Evolutionary conservation across 2,888 invertebrate genomes (phyloP), one percentile per base, ranked within the genome.

Genomic region (Psococerastis gibbosa): DNA sequence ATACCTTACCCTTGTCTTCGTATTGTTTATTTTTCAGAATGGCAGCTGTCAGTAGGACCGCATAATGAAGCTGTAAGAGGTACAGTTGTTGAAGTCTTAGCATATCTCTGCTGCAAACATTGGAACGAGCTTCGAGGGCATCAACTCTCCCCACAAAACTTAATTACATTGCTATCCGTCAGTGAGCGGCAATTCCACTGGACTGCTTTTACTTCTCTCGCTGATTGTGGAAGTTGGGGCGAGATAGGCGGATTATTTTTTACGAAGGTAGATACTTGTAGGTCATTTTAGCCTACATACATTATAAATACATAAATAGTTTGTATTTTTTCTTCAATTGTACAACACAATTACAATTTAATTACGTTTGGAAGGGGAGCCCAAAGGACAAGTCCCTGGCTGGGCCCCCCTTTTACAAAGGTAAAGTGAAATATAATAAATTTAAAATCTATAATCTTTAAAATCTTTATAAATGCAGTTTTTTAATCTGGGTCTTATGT

Each of bases 151-250:
- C 73, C 74, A 0, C 57, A 64, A 41, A 66, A 66, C 1, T 54
- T 75, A 1, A 66, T 65, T 45, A 68, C 68, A 46, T 58, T 69
- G 43, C 74, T 73, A 53, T 57, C 60, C 32, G 57, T 66, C 42
- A 61, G 60, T 62, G 68, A 65, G 0, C 61, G 71, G 2, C 78
- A 78, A 48, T 77, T 74, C 52, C 78, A 80, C 50, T 79, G 78
- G 73, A 71, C 75, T 0, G 75, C 73, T 0, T 53, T 81, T 1
- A 71, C 71, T 48, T 73, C 72, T 0, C 68, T 71, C 54, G 71
- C 73, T 0, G 66, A 67, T 33, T 55, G 65, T 2, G 65, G 66
- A 45, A 69, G 70, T 31, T 76, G 76, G 76, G 69, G 71, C 1
- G 66, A 73, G 11, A 66, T 76, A 1, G 72, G 74, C 53, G 62